A percentile compares a stretch with the other conserved stretches of the same genome.
Conservation (phyloP, 1,140 invertebrate species). For the Dendrolimus kikuchii region DNA sequence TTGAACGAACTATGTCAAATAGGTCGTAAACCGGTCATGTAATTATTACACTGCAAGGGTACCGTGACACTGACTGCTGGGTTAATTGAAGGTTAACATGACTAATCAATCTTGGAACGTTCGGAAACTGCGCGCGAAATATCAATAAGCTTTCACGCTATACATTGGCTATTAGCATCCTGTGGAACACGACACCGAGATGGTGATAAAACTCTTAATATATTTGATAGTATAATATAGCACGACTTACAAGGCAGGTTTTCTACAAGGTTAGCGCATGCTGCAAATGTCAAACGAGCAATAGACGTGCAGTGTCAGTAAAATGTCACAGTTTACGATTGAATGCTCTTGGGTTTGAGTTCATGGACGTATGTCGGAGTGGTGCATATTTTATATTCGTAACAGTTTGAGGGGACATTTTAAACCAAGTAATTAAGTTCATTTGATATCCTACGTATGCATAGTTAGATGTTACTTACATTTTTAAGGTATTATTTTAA, state of each 20-base stretch:
- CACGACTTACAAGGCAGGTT: slow-evolving; percentile 19
- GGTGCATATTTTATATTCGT: slow-evolving; percentile 1
- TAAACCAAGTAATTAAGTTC: too few relatives aligned
- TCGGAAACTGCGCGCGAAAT: slow-evolving; percentile 5
- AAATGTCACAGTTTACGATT: slow-evolving; percentile 59
- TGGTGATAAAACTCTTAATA: slow-evolving; percentile 28
- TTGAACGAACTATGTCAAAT: slow-evolving; percentile 54
- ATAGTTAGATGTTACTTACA: too few relatives aligned
- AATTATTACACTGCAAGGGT: slow-evolving; percentile 36
- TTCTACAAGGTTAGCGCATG: slow-evolving; percentile 34
- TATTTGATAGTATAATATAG: slow-evolving; percentile 14
- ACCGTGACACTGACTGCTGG: slow-evolving; percentile 20
- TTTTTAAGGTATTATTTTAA: too few relatives aligned
- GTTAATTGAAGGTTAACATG: slow-evolving; percentile 28
- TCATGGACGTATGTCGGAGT: slow-evolving; percentile 31
- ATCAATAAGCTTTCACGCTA: slow-evolving; percentile 1
- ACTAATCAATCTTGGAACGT: slow-evolving; percentile 14
- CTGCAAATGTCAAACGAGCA: slow-evolving; percentile 44
- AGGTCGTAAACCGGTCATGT: slow-evolving; percentile 45
- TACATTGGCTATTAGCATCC: not conserved
- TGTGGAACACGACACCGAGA: not conserved
- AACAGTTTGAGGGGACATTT: not conserved
- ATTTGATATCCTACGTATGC: too few relatives aligned
- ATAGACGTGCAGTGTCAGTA: slow-evolving; percentile 52
- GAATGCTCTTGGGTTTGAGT: slow-evolving; percentile 43